phyloP scores from a whole-genome alignment of 2,888 invertebrate genomes.

The Mellilla xanthometata region DNA sequence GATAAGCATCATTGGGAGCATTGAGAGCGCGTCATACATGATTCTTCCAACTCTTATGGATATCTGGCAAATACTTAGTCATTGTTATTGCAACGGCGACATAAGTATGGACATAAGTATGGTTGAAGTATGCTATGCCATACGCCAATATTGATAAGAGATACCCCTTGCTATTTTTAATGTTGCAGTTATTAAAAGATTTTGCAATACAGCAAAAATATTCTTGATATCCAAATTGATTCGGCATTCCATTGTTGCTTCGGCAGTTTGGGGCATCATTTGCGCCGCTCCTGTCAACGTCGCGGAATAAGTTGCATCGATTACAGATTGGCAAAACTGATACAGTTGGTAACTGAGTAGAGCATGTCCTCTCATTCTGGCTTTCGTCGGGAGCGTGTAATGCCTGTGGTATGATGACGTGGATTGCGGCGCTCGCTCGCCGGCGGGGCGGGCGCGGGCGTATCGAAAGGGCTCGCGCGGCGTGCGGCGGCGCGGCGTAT shows the following conservation, averaged over 20 bases:
- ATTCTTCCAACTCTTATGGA: neutral
- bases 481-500: constrained; percentile 68
- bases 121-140: too few relatives aligned
- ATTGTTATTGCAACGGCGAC: too few relatives aligned
- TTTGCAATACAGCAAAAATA: too few relatives aligned
- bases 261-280: neutral
- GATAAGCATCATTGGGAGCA: neutral
- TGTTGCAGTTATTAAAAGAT: too few relatives aligned
- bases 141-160: too few relatives aligned
- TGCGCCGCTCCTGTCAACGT: neutral
- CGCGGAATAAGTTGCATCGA: constrained; percentile 12
- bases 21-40: neutral
- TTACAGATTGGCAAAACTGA: constrained; percentile 14
- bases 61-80: neutral
- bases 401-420: constrained; percentile 37
- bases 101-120: too few relatives aligned
- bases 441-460: constrained; percentile 28
- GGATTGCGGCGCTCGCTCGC: constrained; percentile 31
- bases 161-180: too few relatives aligned
- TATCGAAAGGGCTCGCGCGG: constrained; percentile 55
- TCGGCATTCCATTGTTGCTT: neutral
- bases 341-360: constrained; percentile 7
- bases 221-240: too few relatives aligned
- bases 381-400: constrained; percentile 26
- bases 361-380: constrained; percentile 17